Conservation (phyloP, 2,113 vertebrate species). For the Struthio camelus region DNA sequence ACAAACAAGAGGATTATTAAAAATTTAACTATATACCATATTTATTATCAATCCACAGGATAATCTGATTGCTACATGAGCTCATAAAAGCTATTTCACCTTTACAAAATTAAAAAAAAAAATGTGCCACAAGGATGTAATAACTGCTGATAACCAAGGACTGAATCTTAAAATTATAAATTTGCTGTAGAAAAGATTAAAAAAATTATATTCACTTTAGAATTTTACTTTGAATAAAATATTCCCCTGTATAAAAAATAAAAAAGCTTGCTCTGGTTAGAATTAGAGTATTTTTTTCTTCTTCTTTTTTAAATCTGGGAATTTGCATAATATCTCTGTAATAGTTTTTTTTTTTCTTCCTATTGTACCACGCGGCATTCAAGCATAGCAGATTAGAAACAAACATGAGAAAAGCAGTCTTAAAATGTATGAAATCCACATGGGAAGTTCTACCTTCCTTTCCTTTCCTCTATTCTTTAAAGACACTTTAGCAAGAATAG, state of each 20-base stretch:
- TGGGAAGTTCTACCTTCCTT: constrained; percentile 65
- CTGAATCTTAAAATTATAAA: constrained; percentile 88
- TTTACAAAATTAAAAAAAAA: constrained; percentile 84
- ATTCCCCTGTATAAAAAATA: constrained; percentile 89
- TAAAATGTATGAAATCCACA: constrained; percentile 72
- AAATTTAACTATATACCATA: constrained; percentile 85
- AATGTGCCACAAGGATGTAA: constrained; percentile 83
- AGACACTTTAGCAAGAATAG: constrained; percentile 57
- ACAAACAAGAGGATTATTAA: constrained; percentile 72
- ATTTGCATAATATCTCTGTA: constrained; percentile 85
- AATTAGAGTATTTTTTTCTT: constrained; percentile 80
- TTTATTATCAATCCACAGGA: constrained; percentile 89
- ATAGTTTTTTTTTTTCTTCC: constrained; percentile 70
- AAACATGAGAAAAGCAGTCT: constrained; percentile 78
- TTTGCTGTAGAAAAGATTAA: constrained; percentile 91
- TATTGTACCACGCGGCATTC: constrained; percentile 80
- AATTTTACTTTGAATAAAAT: constrained; percentile 89
- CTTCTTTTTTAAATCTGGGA: constrained; percentile 78
- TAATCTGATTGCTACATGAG: constrained; percentile 87
- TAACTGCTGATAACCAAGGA: constrained; percentile 82
- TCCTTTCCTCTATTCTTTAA: constrained; percentile 65
- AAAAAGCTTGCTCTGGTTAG: constrained; percentile 88
- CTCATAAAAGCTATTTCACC: constrained; percentile 85
- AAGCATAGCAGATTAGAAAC: constrained; percentile 83
- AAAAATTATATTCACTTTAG: constrained; percentile 87